Conservation (phyloP, 2,888 invertebrate species). For the Cerastoderma edule region DNA sequence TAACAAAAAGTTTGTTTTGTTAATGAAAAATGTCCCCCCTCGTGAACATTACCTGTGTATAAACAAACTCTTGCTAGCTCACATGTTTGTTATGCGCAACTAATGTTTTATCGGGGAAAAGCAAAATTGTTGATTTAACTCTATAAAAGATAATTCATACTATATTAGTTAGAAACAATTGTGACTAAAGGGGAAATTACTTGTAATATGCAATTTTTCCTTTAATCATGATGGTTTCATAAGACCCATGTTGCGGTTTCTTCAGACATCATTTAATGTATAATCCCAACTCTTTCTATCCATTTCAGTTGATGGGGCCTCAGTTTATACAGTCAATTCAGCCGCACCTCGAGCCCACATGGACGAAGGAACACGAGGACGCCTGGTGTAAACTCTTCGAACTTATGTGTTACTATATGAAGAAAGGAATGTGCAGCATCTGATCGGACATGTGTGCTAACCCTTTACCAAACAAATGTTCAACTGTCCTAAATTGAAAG, state of each 20-base stretch:
- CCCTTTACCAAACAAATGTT: too few relatives aligned
- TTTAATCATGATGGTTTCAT: conserved; percentile 1
- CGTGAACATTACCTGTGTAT: too few relatives aligned
- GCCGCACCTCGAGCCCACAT: conserved; percentile 52
- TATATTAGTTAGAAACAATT: background rate
- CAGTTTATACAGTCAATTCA: conserved; percentile 68
- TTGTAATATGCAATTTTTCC: background rate
- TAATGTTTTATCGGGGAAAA: too few relatives aligned
- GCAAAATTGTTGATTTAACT: too few relatives aligned
- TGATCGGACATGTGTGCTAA: too few relatives aligned
- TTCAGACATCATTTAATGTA: background rate
- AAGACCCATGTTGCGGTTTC: too few relatives aligned
- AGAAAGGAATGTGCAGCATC: conserved; percentile 61
- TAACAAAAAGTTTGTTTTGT: too few relatives aligned
- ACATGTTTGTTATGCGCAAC: too few relatives aligned
- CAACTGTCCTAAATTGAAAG: too few relatives aligned
- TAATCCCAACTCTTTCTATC: conserved; percentile 6
- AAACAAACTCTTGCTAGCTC: too few relatives aligned
- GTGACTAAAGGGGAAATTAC: background rate
- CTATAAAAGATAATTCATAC: too few relatives aligned
- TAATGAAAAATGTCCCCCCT: too few relatives aligned
- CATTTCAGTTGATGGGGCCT: conserved; percentile 65
- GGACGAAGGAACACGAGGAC: conserved; percentile 59
- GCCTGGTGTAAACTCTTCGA: conserved; percentile 64
- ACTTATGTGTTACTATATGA: conserved; percentile 65